Conservation (phyloP, 2,888 invertebrate species). For the Tipula helvola region DNA sequence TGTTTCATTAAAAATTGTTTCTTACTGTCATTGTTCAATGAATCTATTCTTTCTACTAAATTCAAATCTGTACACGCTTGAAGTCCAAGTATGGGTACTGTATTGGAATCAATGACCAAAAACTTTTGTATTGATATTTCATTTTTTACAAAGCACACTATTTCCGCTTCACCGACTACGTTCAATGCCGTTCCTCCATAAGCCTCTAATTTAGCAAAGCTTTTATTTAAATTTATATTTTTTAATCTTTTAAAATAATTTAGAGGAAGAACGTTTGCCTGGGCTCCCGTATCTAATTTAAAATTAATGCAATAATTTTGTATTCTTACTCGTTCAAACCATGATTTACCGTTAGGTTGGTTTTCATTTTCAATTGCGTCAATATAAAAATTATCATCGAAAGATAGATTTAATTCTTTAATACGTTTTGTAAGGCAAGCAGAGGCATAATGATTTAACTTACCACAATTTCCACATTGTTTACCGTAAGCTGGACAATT, state of each 20-base stretch:
- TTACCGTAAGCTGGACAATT: too few species aligned
- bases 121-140: background rate
- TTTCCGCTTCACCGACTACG: too few species aligned
- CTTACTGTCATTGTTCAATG: background rate
- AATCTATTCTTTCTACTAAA: background rate
- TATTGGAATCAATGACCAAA: background rate
- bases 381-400: background rate
- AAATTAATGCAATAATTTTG: background rate
- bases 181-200: background rate
- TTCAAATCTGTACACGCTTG: background rate
- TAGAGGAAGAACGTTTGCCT: conserved; percentile 7
- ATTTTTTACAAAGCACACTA: background rate
- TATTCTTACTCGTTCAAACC: background rate
- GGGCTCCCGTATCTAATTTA: background rate
- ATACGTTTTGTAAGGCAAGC: background rate
- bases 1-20: background rate
- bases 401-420: background rate
- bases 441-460: too few species aligned
- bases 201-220: background rate
- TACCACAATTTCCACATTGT: too few species aligned
- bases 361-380: background rate
- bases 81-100: conserved; percentile 5
- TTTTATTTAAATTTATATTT: background rate
- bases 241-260: background rate
- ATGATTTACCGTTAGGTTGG: background rate